phyloP scores from a whole-genome alignment of 2,888 invertebrate species.

The Macaria liturata region DNA sequence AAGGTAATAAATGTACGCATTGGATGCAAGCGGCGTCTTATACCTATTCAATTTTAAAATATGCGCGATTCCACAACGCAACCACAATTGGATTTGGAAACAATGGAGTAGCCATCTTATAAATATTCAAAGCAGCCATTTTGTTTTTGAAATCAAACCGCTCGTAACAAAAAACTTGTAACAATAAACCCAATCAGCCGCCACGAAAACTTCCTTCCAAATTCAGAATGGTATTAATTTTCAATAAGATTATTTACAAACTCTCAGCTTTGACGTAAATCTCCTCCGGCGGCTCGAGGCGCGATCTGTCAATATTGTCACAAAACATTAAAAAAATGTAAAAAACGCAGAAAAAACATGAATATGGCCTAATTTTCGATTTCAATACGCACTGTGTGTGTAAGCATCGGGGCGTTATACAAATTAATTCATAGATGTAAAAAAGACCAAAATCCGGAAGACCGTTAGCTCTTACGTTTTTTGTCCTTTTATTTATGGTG shows the following conservation, averaged over 20 bases:
- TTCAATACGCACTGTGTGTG: slow-evolving; percentile 75
- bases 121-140: slow-evolving; percentile 53
- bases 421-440: slow-evolving; percentile 77
- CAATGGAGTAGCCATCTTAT: slow-evolving; percentile 35
- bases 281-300: slow-evolving; percentile 49
- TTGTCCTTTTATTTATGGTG: slow-evolving; percentile 78
- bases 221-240: slow-evolving; percentile 72
- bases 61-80: slow-evolving; percentile 33
- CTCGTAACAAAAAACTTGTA: slow-evolving; percentile 60
- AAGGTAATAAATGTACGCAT: no score
- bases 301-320: slow-evolving; percentile 80
- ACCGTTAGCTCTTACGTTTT: slow-evolving; percentile 74
- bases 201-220: slow-evolving; percentile 45
- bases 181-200: slow-evolving; percentile 76
- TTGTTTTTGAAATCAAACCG: slow-evolving; percentile 61
- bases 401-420: slow-evolving; percentile 78
- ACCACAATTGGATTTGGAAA: slow-evolving; percentile 33
- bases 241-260: slow-evolving; percentile 81
- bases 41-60: slow-evolving; percentile 28
- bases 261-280: slow-evolving; percentile 60
- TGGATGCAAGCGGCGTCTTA: no score
- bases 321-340: slow-evolving; percentile 65
- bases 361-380: slow-evolving; percentile 81
- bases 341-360: slow-evolving; percentile 52
- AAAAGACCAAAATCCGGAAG: slow-evolving; percentile 49